These are phyloP conservation scores for Leptinotarsa juncta DNA, from an alignment of 2,888 invertebrate species.

Conservation along the genomic window DNA sequence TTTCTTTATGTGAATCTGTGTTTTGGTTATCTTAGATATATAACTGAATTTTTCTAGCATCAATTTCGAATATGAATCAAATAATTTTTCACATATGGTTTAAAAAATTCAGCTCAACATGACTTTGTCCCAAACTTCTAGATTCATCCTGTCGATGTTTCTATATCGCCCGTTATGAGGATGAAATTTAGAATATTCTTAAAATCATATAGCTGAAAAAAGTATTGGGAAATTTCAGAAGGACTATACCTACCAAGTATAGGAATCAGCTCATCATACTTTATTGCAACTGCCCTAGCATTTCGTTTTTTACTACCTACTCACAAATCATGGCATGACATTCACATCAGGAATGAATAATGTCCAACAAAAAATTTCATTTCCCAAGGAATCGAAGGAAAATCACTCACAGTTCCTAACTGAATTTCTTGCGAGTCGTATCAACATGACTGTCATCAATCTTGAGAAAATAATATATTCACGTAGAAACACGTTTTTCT, in stretches of 20 bases:
- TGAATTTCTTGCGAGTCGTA: slow-evolving; percentile 52
- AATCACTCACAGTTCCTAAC: slow-evolving; percentile 52
- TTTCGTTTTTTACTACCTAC: background rate
- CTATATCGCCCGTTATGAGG: too few species aligned
- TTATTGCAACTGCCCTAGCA: background rate
- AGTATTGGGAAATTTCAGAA: background rate
- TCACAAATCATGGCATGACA: slow-evolving; percentile 34
- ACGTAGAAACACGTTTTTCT: slow-evolving; percentile 47
- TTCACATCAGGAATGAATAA: slow-evolving; percentile 33
- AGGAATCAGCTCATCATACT: slow-evolving; percentile 2
- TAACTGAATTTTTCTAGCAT: too few species aligned
- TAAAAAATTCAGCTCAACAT: too few species aligned
- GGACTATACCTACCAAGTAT: too few species aligned
- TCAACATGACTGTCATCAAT: slow-evolving; percentile 56
- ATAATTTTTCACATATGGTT: too few species aligned
- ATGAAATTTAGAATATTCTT: background rate
- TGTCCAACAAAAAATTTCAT: slow-evolving; percentile 44
- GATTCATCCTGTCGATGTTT: too few species aligned
- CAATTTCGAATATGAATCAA: too few species aligned
- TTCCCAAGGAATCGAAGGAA: slow-evolving; percentile 47
- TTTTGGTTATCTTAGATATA: too few species aligned
- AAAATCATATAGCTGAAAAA: background rate
- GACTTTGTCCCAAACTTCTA: too few species aligned
- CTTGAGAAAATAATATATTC: slow-evolving; percentile 57
- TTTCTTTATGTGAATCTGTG: too few species aligned